Conservation (phyloP, 2,113 vertebrate genomes). For the Vireo altiloquus region DNA sequence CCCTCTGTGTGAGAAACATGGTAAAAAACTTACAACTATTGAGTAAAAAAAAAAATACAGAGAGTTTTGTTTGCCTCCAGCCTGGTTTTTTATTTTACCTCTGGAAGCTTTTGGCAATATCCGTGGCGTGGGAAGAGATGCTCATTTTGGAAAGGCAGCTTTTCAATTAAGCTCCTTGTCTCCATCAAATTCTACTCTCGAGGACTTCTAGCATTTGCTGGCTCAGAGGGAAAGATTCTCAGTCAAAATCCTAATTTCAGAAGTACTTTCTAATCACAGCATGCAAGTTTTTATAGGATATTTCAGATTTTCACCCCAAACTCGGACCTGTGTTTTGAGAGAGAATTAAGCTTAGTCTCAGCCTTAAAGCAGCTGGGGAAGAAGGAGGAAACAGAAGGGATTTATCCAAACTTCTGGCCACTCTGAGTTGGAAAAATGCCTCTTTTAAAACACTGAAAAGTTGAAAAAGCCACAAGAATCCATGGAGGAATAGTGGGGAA, state of each 20-base stretch:
- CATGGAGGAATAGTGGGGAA: background rate
- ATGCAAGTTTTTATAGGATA: background rate
- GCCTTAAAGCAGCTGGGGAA: background rate
- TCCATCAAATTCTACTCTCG: background rate
- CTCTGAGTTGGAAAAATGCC: background rate
- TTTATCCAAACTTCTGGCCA: background rate
- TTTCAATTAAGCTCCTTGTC: conserved; percentile 8
- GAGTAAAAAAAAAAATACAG: background rate
- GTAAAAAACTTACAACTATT: background rate
- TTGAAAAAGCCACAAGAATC: background rate
- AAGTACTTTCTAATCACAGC: background rate
- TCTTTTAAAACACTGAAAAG: background rate
- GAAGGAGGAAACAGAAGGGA: background rate
- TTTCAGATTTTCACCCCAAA: background rate
- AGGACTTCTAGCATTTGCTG: background rate
- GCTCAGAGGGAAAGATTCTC: background rate
- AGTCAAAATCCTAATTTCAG: background rate
- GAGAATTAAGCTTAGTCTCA: background rate
- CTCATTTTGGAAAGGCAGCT: background rate
- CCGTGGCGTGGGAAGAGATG: background rate
- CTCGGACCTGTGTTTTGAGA: background rate
- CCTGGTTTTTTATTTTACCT: conserved; percentile 8
- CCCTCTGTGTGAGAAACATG: background rate
- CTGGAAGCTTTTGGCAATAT: background rate
- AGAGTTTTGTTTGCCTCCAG: background rate